Evolutionary conservation across 2,888 invertebrate genomes (phyloP), one percentile per base, ranked within the genome.

Genomic region (Agapetus fuscipes): DNA sequence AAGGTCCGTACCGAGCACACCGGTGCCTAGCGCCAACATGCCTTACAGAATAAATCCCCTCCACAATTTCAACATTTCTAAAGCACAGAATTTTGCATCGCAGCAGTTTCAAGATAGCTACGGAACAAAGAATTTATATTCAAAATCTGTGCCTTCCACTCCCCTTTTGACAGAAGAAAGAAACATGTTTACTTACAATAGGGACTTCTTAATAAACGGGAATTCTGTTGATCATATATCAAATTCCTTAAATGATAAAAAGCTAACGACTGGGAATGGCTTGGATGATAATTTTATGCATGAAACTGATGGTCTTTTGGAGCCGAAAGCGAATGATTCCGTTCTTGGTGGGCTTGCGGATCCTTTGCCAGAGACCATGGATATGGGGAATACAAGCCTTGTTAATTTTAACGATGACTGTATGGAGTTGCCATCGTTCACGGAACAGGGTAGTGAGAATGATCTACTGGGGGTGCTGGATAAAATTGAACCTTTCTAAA

Each of bases 61-160:
- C 10, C 63, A 57, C 48, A 52, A 63, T 48, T 63, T 64, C 47
- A 62, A 64, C 40, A 66, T 64, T 49, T 60, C 60, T 34, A 62
- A 63, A 29, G 62, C 61, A 24, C 48, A 35, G 43, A 50, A 46
- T 47, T 48, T 41, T 49, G 46, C 46, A 50, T 58, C 62, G n/a
- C 53, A 64, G 27, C 45, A 62, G 27, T 65, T 65, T 48, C 49
- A 61, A 2, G 50, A 62, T 2, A 61, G 62, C 5, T 58, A 54
- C 37, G 62, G 59, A 47, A 56, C 49, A 43, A 50, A 54, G 34
- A 29, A 14, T 9, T 11, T 36, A 3, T 12, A 64, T 28, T 82
- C 83, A 10, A 78, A 82, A 54, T 86, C 86, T 1, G 83, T 84
- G 60, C 85, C 86, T 15, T 80, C 83, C 2, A 83, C 83, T 12